A percentile compares a stretch with the other conserved stretches of the same genome.
These are phyloP conservation scores for Melikaiella ostensackeni DNA, from an alignment of 2,888 invertebrate species.

Conservation along the genomic window DNA sequence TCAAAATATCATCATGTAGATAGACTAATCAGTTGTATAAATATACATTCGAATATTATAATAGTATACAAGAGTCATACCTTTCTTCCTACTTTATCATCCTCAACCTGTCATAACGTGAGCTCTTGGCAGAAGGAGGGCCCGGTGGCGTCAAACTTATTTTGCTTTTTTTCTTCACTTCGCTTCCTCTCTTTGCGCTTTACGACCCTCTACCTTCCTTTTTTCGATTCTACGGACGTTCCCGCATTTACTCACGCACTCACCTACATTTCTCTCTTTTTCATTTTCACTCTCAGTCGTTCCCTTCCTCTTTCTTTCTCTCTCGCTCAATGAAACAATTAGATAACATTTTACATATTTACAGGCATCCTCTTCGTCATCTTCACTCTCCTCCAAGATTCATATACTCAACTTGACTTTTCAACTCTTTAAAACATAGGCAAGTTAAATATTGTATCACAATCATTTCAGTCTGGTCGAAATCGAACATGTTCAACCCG, in stretches of 20 bases:
- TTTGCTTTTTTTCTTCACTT: slow-evolving; percentile 32
- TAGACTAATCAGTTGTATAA: slow-evolving; percentile 76
- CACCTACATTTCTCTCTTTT: slow-evolving; percentile 41
- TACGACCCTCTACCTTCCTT: slow-evolving; percentile 32
- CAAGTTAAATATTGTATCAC: slow-evolving; percentile 77
- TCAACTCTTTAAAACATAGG: slow-evolving; percentile 72
- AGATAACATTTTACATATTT: slow-evolving; percentile 69
- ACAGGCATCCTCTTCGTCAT: slow-evolving; percentile 68
- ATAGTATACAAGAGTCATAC: slow-evolving; percentile 76
- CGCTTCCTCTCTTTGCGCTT: slow-evolving; percentile 32
- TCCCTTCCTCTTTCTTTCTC: slow-evolving; percentile 50
- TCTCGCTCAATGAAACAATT: slow-evolving; percentile 43
- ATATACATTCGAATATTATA: slow-evolving; percentile 76
- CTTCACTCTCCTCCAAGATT: slow-evolving; percentile 57
- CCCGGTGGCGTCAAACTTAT: slow-evolving; percentile 35
- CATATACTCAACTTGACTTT: slow-evolving; percentile 57
- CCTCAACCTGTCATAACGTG: slow-evolving; percentile 46
- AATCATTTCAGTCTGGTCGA: slow-evolving; percentile 77
- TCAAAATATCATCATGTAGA: slow-evolving; percentile 75
- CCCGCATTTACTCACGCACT: slow-evolving; percentile 39
- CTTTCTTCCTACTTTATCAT: slow-evolving; percentile 49
- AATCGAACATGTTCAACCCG: slow-evolving; percentile 75
- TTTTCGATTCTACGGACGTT: slow-evolving; percentile 29
- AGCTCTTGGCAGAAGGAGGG: slow-evolving; percentile 49
- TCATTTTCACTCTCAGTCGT: slow-evolving; percentile 39